A percentile compares a stretch with the other conserved stretches of the same genome.
These are phyloP conservation scores for Aphelinus certus DNA, from an alignment of 1,140 invertebrate species.

Conservation along the genomic window DNA sequence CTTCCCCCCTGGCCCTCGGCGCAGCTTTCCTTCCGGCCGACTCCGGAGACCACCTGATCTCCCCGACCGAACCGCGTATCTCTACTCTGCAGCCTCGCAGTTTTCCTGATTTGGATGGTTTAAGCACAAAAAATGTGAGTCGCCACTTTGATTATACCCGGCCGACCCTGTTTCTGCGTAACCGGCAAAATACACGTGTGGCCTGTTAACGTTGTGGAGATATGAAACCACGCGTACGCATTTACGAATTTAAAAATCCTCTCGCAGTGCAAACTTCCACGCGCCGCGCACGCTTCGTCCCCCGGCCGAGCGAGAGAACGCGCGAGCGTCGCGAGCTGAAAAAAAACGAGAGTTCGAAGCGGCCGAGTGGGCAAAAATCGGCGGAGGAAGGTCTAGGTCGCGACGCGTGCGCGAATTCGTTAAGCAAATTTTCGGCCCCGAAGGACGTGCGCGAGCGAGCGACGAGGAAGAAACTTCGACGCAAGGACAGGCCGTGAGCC, in stretches of 20 bases:
- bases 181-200: too few species aligned
- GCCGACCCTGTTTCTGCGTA: too few species aligned
- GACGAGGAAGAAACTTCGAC: conserved; percentile 44
- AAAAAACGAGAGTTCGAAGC: conserved; percentile 26
- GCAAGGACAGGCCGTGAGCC: conserved; percentile 41
- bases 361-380: conserved; percentile 38
- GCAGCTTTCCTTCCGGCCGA: too few species aligned
- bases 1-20: too few species aligned
- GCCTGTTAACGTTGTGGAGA: too few species aligned
- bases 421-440: conserved; percentile 42
- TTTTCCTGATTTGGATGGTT: conserved; percentile 54
- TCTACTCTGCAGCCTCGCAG: too few species aligned
- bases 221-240: too few species aligned
- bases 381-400: conserved; percentile 61
- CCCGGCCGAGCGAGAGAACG: conserved; percentile 14
- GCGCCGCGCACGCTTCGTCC: background rate
- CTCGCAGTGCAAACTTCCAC: too few species aligned
- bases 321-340: conserved; percentile 7
- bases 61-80: too few species aligned
- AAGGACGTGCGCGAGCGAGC: conserved; percentile 39
- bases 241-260: too few species aligned
- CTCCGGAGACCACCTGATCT: too few species aligned
- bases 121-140: conserved; percentile 61
- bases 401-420: conserved; percentile 47
- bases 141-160: background rate